A percentile compares a stretch with the other conserved stretches of the same genome.
These are phyloP conservation scores for Hiodon tergisus DNA, from an alignment of 2,113 vertebrate species.

Conservation along the genomic window DNA sequence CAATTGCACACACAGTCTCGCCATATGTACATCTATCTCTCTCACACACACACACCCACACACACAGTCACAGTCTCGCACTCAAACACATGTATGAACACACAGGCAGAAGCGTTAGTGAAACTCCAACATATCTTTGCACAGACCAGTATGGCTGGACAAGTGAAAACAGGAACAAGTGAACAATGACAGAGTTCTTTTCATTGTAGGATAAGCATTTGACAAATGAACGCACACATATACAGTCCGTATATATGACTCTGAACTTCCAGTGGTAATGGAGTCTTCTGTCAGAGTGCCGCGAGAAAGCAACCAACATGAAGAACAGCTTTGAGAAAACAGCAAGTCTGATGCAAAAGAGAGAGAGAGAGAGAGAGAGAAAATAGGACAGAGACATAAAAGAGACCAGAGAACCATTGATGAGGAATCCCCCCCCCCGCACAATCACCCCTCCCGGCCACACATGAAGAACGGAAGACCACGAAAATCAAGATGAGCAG, in stretches of 20 bases:
- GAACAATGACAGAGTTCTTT: slow-evolving; percentile 52
- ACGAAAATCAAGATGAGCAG: neutral
- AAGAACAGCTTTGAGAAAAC: neutral
- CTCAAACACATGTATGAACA: slow-evolving; percentile 43
- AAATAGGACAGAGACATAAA: neutral
- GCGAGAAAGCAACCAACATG: slow-evolving; percentile 12
- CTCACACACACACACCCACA: neutral
- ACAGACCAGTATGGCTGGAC: slow-evolving; percentile 54
- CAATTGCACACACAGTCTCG: too few relatives aligned
- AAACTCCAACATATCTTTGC: slow-evolving; percentile 39
- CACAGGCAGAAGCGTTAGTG: slow-evolving; percentile 14
- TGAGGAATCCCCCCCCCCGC: neutral
- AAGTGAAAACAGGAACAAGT: slow-evolving; percentile 52
- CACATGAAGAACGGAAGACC: slow-evolving; percentile 3
- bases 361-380: slow-evolving; percentile 25
- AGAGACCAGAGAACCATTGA: neutral
- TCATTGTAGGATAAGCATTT: slow-evolving; percentile 49
- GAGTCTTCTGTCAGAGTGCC: slow-evolving; percentile 35
- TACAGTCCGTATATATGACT: slow-evolving; percentile 45
- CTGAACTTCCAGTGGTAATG: slow-evolving; percentile 47
- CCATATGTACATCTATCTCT: neutral
- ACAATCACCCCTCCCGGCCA: neutral
- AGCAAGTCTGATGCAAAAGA: slow-evolving; percentile 8
- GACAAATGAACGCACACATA: slow-evolving; percentile 53
- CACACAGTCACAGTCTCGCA: slow-evolving; percentile 22